Base-by-base conservation (phyloP, 2,113 vertebrate species). In the Leptobrachium leishanense region DNA sequence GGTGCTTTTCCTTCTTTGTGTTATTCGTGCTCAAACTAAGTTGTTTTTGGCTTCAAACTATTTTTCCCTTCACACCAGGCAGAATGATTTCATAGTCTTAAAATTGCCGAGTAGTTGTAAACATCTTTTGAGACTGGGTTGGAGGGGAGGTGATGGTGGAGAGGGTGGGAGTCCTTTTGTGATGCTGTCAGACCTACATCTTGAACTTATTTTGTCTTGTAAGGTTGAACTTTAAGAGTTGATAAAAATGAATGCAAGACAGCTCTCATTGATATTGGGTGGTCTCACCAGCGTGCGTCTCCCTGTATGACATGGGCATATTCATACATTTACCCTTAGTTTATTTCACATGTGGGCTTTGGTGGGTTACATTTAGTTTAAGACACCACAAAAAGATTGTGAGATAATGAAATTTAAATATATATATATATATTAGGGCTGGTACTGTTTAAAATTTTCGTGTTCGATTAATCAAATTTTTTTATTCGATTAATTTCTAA, bases 41-140 rank as follows among this genome's bases (percentile, higher is more conserved):
- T 77, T 77, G 68, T 69, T n/a, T 70, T 77, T 77, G 76, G 76
- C 76, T 66, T 12, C n/a, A 2, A 53, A 15, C 11, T 31, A 40
- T 57, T 80, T 74, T 50, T 62, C 46, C 44, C 57, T 74, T 73
- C 70, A 43, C 70, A 73, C 71, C 50, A 80, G 68, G 50, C 70
- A 31, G 31, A 80, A 80, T 80, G 77, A 80, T 80, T 73, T 80
- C 77, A 73, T 74, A 74, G 70, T 67, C 71, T 73, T 80, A 55
- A 74, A 80, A 74, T 74, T 80, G 74, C 63, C 63, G 54, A 73
- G 77, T 55, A 80, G 62, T 80, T 80, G 70, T 74, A 80, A 80
- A 74, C 77, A 80, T 74, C 67, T 70, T 31, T 80, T 80, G 46
- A 80, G 54, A 43, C 62, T 55, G 63, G 54, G 70, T 46, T 69